phyloP scores from a whole-genome alignment of 2,113 vertebrate genomes.

The Camelus dromedarius region DNA sequence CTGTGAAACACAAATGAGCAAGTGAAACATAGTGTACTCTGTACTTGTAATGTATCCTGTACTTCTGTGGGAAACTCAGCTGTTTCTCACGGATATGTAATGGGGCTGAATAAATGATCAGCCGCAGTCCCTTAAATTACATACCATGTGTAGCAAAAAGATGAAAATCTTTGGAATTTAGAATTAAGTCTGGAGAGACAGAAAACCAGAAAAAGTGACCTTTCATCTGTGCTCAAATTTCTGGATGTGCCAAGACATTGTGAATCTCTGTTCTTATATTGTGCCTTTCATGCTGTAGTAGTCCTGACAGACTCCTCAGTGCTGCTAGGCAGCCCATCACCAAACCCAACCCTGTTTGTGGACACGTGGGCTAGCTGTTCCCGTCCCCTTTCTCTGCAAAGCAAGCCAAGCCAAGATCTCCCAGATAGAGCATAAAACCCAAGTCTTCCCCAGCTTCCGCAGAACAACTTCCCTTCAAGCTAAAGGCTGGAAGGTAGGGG shows the following conservation, averaged over 20 bases:
- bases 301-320: not conserved
- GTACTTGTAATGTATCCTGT: not conserved
- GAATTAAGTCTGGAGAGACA: not conserved
- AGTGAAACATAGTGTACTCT: conserved; percentile 18
- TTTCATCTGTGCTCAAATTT: not conserved
- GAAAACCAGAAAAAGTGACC: not conserved
- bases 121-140: not conserved
- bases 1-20: conserved; percentile 29
- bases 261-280: not conserved
- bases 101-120: not conserved
- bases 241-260: not conserved
- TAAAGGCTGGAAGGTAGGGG: not conserved
- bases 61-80: not conserved
- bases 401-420: not conserved
- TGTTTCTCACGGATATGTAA: not conserved
- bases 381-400: not conserved
- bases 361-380: not conserved
- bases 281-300: not conserved
- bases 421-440: not conserved
- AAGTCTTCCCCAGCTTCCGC: not conserved
- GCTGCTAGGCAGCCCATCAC: not conserved
- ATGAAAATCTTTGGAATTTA: not conserved
- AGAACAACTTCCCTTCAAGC: not conserved
- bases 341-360: not conserved
- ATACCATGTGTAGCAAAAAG: not conserved